phyloP scores from a whole-genome alignment of 2,797 vertebrate genomes.

The Hyperoplus immaculatus region DNA sequence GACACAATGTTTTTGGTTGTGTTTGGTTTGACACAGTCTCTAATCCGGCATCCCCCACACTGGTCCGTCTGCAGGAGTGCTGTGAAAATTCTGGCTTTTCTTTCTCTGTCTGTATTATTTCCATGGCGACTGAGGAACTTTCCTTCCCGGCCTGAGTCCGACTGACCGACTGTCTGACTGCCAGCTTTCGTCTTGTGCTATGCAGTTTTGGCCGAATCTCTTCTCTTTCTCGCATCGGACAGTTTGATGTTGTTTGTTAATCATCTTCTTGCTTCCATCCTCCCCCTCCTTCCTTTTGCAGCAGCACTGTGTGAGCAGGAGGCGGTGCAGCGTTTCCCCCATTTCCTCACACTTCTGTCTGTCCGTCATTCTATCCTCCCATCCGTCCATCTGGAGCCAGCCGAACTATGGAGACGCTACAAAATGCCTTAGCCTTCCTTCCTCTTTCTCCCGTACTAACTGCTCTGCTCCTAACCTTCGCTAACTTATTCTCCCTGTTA shows the following conservation, averaged over 20 bases:
- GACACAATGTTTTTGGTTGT: conserved; percentile 68
- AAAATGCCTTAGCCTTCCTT: conserved; percentile 57
- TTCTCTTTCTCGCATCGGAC: conserved; percentile 41
- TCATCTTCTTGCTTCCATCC: conserved; percentile 58
- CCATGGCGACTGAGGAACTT: conserved; percentile 53
- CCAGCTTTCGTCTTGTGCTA: conserved; percentile 65
- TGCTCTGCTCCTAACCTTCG: conserved; percentile 42
- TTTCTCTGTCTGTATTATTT: conserved; percentile 49
- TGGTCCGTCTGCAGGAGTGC: conserved; percentile 73
- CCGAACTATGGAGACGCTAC: conserved; percentile 64
- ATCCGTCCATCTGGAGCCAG: conserved; percentile 65
- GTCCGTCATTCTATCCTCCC: conserved; percentile 49
- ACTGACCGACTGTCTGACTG: conserved; percentile 64
- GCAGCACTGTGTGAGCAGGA: conserved; percentile 65
- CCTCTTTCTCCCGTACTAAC: conserved; percentile 73
- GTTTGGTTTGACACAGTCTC: conserved; percentile 71
- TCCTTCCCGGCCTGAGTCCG: conserved; percentile 56
- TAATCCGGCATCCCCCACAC: conserved; percentile 77
- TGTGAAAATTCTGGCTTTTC: conserved; percentile 57
- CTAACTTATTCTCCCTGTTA: conserved; percentile 75
- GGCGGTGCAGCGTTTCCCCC: conserved; percentile 51
- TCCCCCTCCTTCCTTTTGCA: conserved; percentile 50
- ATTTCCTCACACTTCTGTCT: conserved; percentile 38
- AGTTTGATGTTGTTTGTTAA: conserved; percentile 64
- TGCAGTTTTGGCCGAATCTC: conserved; percentile 65